phyloP scores from a whole-genome alignment of 1,140 invertebrate genomes.

The Zeugodacus cucurbitae region DNA sequence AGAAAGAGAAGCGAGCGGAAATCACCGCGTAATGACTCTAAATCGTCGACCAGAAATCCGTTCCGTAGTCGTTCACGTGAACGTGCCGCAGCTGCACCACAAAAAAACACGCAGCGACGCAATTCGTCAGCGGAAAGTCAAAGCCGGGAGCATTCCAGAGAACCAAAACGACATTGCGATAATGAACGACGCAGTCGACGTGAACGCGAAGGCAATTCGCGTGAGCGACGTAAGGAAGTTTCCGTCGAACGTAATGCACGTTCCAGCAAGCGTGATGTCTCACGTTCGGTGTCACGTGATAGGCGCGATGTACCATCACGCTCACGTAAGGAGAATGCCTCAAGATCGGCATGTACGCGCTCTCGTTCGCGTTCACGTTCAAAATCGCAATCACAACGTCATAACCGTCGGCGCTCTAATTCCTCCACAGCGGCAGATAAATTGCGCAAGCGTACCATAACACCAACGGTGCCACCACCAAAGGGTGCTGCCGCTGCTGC shows the following conservation, averaged over 20 bases:
- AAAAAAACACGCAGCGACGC: not conserved
- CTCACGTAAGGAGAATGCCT: not conserved
- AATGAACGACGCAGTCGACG: not conserved
- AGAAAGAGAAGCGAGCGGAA: not conserved
- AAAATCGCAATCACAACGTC: slow-evolving; percentile 42
- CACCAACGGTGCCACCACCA: slow-evolving; percentile 21
- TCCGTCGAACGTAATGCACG: not conserved
- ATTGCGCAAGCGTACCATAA: slow-evolving; percentile 17
- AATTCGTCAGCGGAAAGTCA: not conserved
- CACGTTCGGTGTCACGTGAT: slow-evolving; percentile 40
- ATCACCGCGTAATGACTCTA: not conserved
- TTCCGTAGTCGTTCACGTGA: slow-evolving; percentile 55
- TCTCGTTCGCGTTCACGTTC: slow-evolving; percentile 42
- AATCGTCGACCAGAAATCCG: slow-evolving; percentile 40
- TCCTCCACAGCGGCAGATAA: slow-evolving; percentile 45
- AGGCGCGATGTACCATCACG: slow-evolving; percentile 42
- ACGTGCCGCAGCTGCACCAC: not conserved
- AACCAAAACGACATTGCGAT: not conserved
- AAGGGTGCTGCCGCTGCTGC: not conserved
- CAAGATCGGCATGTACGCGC: not conserved
- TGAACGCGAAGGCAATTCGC: not conserved
- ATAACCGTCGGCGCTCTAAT: slow-evolving; percentile 46
- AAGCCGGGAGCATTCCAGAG: not conserved
- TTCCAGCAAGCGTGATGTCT: not conserved
- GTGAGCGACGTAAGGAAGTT: not conserved